Percentiles rank a stretch among this genome's conserved stretches.
These are phyloP conservation scores for Aphelenchoides bicaudatus DNA, from an alignment of 2,888 invertebrate genomes.

Conservation along the genomic window DNA sequence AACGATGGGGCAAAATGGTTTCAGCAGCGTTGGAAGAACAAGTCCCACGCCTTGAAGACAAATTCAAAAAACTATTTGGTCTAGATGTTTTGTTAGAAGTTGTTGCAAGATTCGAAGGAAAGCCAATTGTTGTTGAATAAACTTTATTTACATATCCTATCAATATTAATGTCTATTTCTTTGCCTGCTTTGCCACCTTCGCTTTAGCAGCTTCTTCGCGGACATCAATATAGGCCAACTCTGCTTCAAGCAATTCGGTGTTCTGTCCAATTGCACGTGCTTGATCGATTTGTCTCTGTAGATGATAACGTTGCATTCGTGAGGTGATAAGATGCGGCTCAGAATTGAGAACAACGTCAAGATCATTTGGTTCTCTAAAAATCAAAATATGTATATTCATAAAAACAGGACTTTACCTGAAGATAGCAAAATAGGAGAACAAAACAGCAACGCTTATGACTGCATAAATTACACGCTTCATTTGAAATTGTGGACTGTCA, in stretches of 20 bases:
- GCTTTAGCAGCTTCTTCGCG: slow-evolving; percentile 50
- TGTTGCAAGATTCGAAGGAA: slow-evolving; percentile 22
- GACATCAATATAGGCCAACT: slow-evolving; percentile 54
- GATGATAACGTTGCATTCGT: slow-evolving; percentile 48
- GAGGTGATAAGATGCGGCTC: slow-evolving; percentile 48
- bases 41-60: background rate
- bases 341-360: slow-evolving; percentile 48
- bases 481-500: slow-evolving; percentile 37
- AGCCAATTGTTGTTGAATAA: slow-evolving; percentile 17
- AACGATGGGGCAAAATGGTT: slow-evolving; percentile 42
- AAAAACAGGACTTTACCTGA: slow-evolving; percentile 37
- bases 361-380: slow-evolving; percentile 48
- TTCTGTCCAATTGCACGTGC: slow-evolving; percentile 39
- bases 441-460: slow-evolving; percentile 40
- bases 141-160: background rate
- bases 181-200: slow-evolving; percentile 41
- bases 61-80: slow-evolving; percentile 22
- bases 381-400: background rate
- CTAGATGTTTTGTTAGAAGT: slow-evolving; percentile 7
- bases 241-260: slow-evolving; percentile 46
- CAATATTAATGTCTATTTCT: background rate
- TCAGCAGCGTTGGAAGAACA: slow-evolving; percentile 12
- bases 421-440: slow-evolving; percentile 47
- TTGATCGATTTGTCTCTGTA: slow-evolving; percentile 46
- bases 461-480: slow-evolving; percentile 42